Conservation (phyloP, 2,113 vertebrate genomes). For the Epinephelus cyanopodus region DNA sequence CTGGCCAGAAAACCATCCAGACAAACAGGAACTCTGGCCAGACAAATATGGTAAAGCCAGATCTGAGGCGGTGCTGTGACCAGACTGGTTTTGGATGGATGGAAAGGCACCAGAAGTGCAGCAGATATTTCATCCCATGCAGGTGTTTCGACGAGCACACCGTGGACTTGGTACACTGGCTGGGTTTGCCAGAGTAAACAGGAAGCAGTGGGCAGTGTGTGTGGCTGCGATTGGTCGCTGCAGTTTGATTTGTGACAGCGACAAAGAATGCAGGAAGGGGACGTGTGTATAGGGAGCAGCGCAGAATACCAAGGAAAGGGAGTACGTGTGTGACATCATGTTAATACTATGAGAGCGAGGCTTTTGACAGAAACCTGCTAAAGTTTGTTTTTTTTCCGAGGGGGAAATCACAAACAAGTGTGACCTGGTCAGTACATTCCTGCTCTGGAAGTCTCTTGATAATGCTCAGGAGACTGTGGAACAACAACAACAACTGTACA, state of each 20-base stretch:
- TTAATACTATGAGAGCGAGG: constrained; percentile 4
- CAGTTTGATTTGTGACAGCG: constrained; percentile 39
- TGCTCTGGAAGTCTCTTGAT: not conserved
- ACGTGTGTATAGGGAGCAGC: constrained; percentile 38
- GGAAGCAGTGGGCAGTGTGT: constrained; percentile 63
- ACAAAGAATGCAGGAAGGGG: constrained; percentile 30
- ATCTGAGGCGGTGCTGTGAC: constrained; percentile 40
- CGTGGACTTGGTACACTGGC: constrained; percentile 29
- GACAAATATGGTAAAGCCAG: constrained; percentile 64
- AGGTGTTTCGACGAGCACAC: constrained; percentile 45
- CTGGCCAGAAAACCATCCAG: constrained; percentile 37
- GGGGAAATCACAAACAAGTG: constrained; percentile 11
- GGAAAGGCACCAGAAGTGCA: constrained; percentile 50
- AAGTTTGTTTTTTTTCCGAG: not conserved
- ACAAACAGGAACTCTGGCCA: constrained; percentile 59
- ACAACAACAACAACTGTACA: too few species aligned
- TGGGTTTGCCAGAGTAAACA: constrained; percentile 61
- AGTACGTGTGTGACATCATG: constrained; percentile 63
- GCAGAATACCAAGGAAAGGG: constrained; percentile 33
- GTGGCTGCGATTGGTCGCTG: constrained; percentile 12
- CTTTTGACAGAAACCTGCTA: constrained; percentile 36
- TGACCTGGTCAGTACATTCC: not conserved
- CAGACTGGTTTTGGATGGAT: constrained; percentile 50
- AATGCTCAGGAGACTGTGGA: not conserved
- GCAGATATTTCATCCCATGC: constrained; percentile 19